Evolutionary conservation across 2,113 vertebrate species (phyloP), one percentile per base, ranked within the genome.

Genomic region (Chrysochloris asiatica): DNA sequence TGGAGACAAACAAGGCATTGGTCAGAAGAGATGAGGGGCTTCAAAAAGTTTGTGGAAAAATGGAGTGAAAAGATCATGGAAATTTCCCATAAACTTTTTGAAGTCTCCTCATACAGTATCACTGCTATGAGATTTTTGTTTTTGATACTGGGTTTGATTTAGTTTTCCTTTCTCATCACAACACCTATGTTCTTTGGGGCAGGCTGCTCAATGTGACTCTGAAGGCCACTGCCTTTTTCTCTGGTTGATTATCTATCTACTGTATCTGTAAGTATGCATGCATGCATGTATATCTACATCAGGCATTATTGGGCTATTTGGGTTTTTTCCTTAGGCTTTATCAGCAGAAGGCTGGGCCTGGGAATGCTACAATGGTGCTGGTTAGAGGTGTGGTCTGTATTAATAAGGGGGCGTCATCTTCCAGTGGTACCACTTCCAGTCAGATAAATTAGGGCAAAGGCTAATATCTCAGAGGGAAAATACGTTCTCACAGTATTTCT

Each of bases 1-100:
- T 80, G 50, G 81, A 91, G 84, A 93, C 78, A 75, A 82, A 84
- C 63, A 77, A 81, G 89, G 61, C 52, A 79, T 61, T 77, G 80
- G 76, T 54, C 28, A 82, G 84, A 76, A 79, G 86, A 89, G 1
- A 56, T 16, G 54, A 56, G 19, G 54, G 6, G 52, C 52, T 19
- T 54, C 52, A 54, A 13, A 14, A 54, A 54, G 52, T 16, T 4
- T 54, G 52, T 54, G 12, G 52, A 14, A 19, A 13, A 13, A 56
- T 3, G 54, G 54, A 56, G 9, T 52, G 50, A 52, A 56, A 56
- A 16, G 54, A 56, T 56, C 54, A 22, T 4, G 19, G 54, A 22
- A 56, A 21, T 56, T 56, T 22, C 54, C 54, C 54, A 16, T 19
- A 3, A 22, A 12, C 17, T 22, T 56, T 22, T 3, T 16, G 54